phyloP scores from a whole-genome alignment of 2,888 invertebrate genomes.

The Isoperla grammatica region DNA sequence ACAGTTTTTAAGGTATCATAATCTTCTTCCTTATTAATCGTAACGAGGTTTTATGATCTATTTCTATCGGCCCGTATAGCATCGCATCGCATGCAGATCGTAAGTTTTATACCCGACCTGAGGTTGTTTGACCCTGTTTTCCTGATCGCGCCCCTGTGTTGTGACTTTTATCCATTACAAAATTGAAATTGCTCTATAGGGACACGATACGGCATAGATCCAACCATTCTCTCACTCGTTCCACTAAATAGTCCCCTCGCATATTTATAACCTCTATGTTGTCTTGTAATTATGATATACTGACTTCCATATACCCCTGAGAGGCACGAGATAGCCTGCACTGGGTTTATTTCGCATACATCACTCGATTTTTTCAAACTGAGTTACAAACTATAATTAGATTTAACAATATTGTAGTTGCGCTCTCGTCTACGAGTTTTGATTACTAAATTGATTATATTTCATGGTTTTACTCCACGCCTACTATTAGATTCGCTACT shows the following conservation, averaged over 20 bases:
- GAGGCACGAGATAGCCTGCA: not conserved
- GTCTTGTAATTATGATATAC: conserved; percentile 6
- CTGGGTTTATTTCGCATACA: not conserved
- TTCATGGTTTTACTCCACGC: not conserved
- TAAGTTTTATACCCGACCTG: not conserved
- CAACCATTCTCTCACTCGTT: not conserved
- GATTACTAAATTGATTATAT: conserved; percentile 6
- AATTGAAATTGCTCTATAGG: conserved; percentile 20
- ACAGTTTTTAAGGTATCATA: too few relatives aligned
- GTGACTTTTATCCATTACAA: conserved; percentile 15
- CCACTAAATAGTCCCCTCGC: conserved; percentile 12
- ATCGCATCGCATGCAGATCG: too few relatives aligned
- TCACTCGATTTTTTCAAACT: conserved; percentile 9
- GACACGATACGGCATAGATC: not conserved
- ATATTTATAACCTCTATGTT: conserved; percentile 2
- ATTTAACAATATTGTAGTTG: conserved; percentile 9
- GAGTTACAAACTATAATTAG: conserved; percentile 16
- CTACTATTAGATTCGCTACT: not conserved
- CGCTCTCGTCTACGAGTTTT: conserved; percentile 2
- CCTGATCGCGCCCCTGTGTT: conserved; percentile 1
- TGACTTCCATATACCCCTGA: not conserved
- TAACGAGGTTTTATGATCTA: too few relatives aligned
- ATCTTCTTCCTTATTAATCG: too few relatives aligned
- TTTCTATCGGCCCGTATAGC: too few relatives aligned
- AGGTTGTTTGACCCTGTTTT: conserved; percentile 15